Evolutionary conservation across 2,888 invertebrate genomes (phyloP).

Genomic region (Acronicta psi): DNA sequence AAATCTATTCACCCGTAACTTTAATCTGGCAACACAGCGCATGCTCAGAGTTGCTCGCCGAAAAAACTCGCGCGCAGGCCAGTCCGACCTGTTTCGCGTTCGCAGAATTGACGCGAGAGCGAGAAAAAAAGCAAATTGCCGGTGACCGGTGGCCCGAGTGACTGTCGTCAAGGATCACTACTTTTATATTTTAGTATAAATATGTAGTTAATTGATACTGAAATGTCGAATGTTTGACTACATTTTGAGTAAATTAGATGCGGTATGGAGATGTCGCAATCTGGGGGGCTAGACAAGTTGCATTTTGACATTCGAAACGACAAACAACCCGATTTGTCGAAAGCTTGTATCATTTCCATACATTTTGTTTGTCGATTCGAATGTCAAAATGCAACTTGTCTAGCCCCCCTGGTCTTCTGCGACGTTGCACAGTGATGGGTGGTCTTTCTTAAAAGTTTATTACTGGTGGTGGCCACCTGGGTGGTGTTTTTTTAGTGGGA

Average conservation of each 20-base stretch:
- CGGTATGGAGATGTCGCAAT: not conserved
- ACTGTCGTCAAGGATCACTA: slow-evolving; percentile 83
- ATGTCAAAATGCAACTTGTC: no score
- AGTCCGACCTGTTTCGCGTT: slow-evolving; percentile 83
- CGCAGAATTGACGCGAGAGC: slow-evolving; percentile 75
- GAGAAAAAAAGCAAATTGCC: slow-evolving; percentile 80
- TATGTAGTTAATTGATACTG: slow-evolving; percentile 40
- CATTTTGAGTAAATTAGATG: slow-evolving; percentile 28
- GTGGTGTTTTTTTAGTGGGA: no score
- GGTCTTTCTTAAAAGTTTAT: no score
- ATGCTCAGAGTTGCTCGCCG: slow-evolving; percentile 71
- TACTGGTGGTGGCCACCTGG: no score
- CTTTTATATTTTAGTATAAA: slow-evolving; percentile 68
- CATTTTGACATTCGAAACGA: no score
- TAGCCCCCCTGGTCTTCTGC: no score
- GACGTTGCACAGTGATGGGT: no score
- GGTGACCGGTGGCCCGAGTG: slow-evolving; percentile 69
- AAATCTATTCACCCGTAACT: slow-evolving; percentile 47
- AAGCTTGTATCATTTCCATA: no score
- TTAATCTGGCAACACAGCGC: slow-evolving; percentile 68
- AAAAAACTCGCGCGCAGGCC: slow-evolving; percentile 80
- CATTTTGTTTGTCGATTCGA: no score
- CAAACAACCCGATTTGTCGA: no score
- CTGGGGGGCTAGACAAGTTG: not conserved
- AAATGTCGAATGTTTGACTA: slow-evolving; percentile 49